Evolutionary conservation across 2,888 invertebrate genomes (phyloP).

Genomic region (Cylloceria caligata): DNA sequence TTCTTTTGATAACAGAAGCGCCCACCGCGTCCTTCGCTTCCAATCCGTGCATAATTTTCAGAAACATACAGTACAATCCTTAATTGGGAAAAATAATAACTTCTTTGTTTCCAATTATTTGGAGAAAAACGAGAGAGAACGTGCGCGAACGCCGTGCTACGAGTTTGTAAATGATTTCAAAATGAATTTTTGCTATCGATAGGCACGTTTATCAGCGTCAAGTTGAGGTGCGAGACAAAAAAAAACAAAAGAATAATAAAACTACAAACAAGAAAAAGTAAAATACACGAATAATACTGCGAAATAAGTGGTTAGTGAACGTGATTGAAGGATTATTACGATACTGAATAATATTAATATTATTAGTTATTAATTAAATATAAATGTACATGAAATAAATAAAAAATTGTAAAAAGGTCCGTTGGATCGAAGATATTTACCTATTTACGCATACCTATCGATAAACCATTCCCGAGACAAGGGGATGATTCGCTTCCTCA

Average conservation of each 20-base stretch:
- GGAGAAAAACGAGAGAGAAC: conserved; percentile 14
- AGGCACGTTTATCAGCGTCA: conserved; percentile 71
- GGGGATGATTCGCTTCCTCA: neutral
- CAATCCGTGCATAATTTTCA: neutral
- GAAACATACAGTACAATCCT: conserved; percentile 31
- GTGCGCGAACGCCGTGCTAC: conserved; percentile 12
- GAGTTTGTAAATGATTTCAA: conserved; percentile 74
- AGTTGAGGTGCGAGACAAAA: conserved; percentile 49
- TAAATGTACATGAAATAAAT: conserved; percentile 66
- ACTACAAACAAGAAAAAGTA: conserved; percentile 40
- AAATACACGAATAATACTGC: conserved; percentile 70
- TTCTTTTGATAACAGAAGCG: conserved; percentile 4
- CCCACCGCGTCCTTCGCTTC: conserved; percentile 9
- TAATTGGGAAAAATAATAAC: conserved; percentile 16
- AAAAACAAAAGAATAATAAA: conserved; percentile 34
- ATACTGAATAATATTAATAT: conserved; percentile 67
- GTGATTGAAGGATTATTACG: conserved; percentile 74
- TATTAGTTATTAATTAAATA: conserved; percentile 63
- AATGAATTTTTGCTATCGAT: conserved; percentile 76
- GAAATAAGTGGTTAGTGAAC: conserved; percentile 70
- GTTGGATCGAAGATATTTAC: conserved; percentile 17
- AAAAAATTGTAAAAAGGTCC: conserved; percentile 71
- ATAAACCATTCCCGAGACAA: neutral
- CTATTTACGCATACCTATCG: neutral
- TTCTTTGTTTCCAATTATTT: neutral